These are phyloP conservation scores for Catocala sponsa DNA, from an alignment of 2,888 invertebrate species.

Conservation along the genomic window DNA sequence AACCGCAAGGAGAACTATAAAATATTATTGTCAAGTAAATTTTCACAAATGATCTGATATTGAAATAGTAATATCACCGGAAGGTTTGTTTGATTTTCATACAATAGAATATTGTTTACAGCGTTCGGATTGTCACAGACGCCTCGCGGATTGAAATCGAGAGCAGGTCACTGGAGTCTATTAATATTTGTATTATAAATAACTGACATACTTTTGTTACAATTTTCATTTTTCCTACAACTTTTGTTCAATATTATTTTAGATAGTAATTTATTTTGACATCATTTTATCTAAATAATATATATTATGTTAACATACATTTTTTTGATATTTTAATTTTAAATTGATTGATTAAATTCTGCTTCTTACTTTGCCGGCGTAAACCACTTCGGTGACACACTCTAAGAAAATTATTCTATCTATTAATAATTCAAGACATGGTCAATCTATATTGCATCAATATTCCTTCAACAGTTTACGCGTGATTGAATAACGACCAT, in stretches of 20 bases:
- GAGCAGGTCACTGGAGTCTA: conserved; percentile 6
- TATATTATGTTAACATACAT: no score
- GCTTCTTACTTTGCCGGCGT: no score
- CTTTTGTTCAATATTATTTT: background rate
- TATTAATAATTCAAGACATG: no score
- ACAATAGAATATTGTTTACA: conserved; percentile 1
- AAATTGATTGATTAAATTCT: no score
- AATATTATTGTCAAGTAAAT: no score
- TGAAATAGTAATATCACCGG: background rate
- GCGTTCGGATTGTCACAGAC: conserved; percentile 3
- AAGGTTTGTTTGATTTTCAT: conserved; percentile 4
- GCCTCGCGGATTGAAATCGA: conserved; percentile 6
- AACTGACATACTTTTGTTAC: conserved; percentile 1
- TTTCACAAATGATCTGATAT: background rate
- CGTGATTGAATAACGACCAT: no score
- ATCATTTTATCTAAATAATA: background rate
- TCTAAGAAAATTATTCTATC: no score
- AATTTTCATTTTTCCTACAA: background rate
- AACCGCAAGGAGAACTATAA: no score
- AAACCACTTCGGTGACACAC: no score
- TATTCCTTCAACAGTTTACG: no score
- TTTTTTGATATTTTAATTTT: no score
- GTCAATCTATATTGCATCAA: no score
- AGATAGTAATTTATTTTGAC: background rate
- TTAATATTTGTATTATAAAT: conserved; percentile 10